These are phyloP conservation scores for Diachrysia chrysitis DNA, from an alignment of 2,888 invertebrate species.

Conservation along the genomic window DNA sequence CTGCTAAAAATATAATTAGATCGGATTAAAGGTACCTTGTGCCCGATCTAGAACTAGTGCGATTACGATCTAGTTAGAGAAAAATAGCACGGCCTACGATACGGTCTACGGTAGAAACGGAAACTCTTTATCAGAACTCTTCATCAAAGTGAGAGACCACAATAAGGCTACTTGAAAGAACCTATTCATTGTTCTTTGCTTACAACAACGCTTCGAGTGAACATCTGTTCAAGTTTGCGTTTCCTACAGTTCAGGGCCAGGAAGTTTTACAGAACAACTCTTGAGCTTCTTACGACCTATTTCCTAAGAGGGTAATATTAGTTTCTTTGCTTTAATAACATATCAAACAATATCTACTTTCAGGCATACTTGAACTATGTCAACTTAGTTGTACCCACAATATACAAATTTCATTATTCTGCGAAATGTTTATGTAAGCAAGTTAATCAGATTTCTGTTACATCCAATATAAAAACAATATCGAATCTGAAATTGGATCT, in stretches of 20 bases:
- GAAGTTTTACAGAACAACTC: conserved; percentile 56
- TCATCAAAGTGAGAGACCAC: conserved; percentile 67
- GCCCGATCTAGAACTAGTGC: conserved; percentile 23
- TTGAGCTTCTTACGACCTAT: conserved; percentile 18
- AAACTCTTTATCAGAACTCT: conserved; percentile 47
- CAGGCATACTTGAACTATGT: conserved; percentile 14
- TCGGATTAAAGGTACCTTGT: conserved; percentile 40
- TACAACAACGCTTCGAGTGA: conserved; percentile 57
- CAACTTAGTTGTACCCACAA: conserved; percentile 9
- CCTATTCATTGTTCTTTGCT: conserved; percentile 71
- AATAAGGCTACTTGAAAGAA: conserved; percentile 71
- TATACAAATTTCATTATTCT: conserved; percentile 36
- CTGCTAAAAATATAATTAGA: conserved; percentile 47
- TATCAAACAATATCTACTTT: conserved; percentile 18
- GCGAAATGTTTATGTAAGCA: conserved; percentile 48
- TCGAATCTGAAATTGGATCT: conserved; percentile 29
- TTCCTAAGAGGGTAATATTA: conserved; percentile 19
- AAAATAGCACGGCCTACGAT: too few relatives aligned
- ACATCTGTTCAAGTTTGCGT: conserved; percentile 39
- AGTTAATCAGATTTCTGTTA: conserved; percentile 41
- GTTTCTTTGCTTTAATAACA: conserved; percentile 25
- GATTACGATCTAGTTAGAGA: too few relatives aligned
- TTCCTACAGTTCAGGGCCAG: conserved; percentile 39
- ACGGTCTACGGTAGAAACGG: too few relatives aligned
- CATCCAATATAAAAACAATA: conserved; percentile 27